Evolutionary conservation across 2,888 invertebrate species (phyloP).

Genomic region (Pherbina coryleti): DNA sequence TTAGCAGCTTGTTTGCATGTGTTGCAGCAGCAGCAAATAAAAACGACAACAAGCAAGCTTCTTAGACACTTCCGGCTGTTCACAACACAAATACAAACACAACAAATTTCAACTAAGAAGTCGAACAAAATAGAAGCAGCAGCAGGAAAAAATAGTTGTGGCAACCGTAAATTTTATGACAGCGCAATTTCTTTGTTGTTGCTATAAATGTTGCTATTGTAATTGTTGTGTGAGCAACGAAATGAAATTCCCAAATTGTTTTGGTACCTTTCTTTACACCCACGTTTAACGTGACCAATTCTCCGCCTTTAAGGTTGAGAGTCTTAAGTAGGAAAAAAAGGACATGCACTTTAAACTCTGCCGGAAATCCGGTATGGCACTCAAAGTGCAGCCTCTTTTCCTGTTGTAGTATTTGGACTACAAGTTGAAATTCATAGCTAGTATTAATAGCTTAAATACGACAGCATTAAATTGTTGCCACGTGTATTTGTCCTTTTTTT

Average conservation of each 20-base stretch:
- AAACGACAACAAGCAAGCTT: slow-evolving; percentile 1
- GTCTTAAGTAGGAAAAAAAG: neutral
- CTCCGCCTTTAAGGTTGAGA: neutral
- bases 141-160: neutral
- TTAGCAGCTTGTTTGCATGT: slow-evolving; percentile 29
- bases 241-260: slow-evolving; percentile 5
- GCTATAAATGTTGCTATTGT: neutral
- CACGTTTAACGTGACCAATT: neutral
- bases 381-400: slow-evolving; percentile 53
- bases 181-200: neutral
- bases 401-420: slow-evolving; percentile 32
- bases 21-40: neutral
- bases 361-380: slow-evolving; percentile 61
- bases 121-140: too few species aligned
- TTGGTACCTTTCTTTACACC: neutral
- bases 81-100: neutral
- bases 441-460: too few species aligned
- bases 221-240: neutral
- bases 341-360: slow-evolving; percentile 17
- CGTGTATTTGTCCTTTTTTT: neutral
- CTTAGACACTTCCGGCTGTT: slow-evolving; percentile 27
- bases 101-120: neutral
- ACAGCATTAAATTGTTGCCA: neutral
- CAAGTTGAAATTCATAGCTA: too few species aligned
- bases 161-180: slow-evolving; percentile 17